Evolutionary conservation across 2,888 invertebrate genomes (phyloP).

Genomic region (Patella caerulea): DNA sequence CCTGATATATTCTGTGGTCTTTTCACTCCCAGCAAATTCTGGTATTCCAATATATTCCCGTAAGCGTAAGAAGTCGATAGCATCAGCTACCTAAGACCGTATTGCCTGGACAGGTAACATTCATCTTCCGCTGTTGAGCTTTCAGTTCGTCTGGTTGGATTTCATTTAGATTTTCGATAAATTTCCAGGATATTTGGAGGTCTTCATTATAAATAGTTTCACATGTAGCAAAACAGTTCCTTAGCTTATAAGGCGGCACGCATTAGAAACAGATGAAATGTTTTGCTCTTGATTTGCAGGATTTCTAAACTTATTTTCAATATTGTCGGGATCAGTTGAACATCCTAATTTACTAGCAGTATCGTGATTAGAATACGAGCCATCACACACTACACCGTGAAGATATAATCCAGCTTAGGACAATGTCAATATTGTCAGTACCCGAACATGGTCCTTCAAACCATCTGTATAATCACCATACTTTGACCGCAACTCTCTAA

Average conservation of each 20-base stretch:
- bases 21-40: not conserved
- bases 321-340: not conserved
- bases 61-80: not conserved
- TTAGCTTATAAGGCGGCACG: not conserved
- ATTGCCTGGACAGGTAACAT: not conserved
- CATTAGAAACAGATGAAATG: not conserved
- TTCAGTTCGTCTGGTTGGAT: not conserved
- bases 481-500: no score
- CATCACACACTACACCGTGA: not conserved
- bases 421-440: no score
- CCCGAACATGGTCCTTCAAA: no score
- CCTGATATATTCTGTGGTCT: not conserved
- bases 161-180: no score
- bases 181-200: not conserved
- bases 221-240: not conserved
- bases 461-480: no score
- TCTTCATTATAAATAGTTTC: not conserved
- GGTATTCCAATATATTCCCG: not conserved
- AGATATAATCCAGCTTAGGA: no score
- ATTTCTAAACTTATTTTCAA: not conserved
- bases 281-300: not conserved
- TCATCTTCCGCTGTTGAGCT: not conserved
- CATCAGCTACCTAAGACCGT: not conserved
- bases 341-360: not conserved
- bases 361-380: not conserved